Evolutionary conservation across 2,113 vertebrate genomes (phyloP), one percentile per base, ranked within the genome.

Genomic region (Delphinapterus leucas): DNA sequence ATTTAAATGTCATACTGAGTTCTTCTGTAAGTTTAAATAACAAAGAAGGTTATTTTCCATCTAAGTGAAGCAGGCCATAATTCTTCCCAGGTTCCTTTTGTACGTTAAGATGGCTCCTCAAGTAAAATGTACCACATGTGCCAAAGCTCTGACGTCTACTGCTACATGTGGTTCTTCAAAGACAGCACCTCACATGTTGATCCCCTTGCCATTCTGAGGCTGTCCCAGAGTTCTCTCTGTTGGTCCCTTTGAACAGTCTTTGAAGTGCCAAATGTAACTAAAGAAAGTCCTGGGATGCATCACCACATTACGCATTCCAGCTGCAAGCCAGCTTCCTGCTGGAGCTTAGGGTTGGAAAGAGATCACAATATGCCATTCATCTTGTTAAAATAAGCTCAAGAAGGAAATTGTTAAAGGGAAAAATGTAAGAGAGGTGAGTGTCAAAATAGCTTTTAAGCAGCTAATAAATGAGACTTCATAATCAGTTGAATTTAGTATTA

Each of bases 121-220:
- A 91, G 44, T 95, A 94, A 96, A 74, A 95, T 21, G 80, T n/a
- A 88, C 79, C 65, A 95, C 67, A 97, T 71, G 86, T 14, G 92
- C 10, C 31, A 93, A n/a, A 55, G 77, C 47, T 77, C 97, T 96
- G 94, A 94, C 5, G 26, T 96, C 71, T 92, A 0, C 13, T 82
- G 47, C 31, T 74, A 8, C 97, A 97, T 80, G 95, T 96, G 77
- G 28, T 44, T 11, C 74, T 97, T 91, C 96, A 98, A 98, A 96
- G 91, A 63, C 65, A 73, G 31, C 36, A 49, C 33, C 53, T 96
- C 90, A 93, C 74, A 96, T 76, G 21, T 41, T 31, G 81, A 68
- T 83, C 7, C 60, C 53, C 93, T 31, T 90, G 80, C 53, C 76
- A 82, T 60, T 92, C 81, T 68, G 28, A 97, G 81, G 10, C 86